Evolutionary conservation across 2,888 invertebrate genomes (phyloP).

Genomic region (Harpalus rufipes): DNA sequence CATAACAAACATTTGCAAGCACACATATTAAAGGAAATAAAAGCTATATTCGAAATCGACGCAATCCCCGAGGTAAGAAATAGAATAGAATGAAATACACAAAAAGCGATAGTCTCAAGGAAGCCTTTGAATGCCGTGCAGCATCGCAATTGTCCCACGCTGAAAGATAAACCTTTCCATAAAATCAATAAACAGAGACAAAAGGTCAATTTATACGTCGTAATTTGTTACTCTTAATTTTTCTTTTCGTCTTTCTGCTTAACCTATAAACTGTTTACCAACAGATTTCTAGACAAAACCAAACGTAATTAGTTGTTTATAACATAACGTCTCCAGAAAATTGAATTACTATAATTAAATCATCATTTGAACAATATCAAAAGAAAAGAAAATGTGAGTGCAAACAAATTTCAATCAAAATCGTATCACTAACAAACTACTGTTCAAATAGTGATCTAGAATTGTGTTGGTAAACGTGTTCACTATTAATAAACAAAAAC

Average conservation of each 20-base stretch:
- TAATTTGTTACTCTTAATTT: slow-evolving; percentile 46
- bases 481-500: slow-evolving; percentile 48
- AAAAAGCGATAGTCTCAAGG: slow-evolving; percentile 52
- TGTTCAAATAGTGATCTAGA: slow-evolving; percentile 31
- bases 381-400: slow-evolving; percentile 33
- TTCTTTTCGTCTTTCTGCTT: slow-evolving; percentile 40
- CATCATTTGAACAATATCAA: slow-evolving; percentile 9
- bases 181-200: slow-evolving; percentile 61
- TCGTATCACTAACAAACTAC: slow-evolving; percentile 47
- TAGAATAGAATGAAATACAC: slow-evolving; percentile 33
- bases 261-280: slow-evolving; percentile 53
- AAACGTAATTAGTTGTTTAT: slow-evolving; percentile 21
- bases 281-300: slow-evolving; percentile 44
- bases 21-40: slow-evolving; percentile 48
- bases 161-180: slow-evolving; percentile 55
- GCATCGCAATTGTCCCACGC: slow-evolving; percentile 57
- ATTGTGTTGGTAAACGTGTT: slow-evolving; percentile 53
- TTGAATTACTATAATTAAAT: slow-evolving; percentile 25
- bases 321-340: slow-evolving; percentile 33
- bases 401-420: slow-evolving; percentile 34
- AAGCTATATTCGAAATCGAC: slow-evolving; percentile 44
- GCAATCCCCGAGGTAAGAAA: slow-evolving; percentile 17
- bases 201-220: slow-evolving; percentile 49
- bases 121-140: slow-evolving; percentile 49
- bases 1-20: slow-evolving; percentile 55